phyloP scores from a whole-genome alignment of 2,797 vertebrate species.

The Pseudomugil gertrudae region DNA sequence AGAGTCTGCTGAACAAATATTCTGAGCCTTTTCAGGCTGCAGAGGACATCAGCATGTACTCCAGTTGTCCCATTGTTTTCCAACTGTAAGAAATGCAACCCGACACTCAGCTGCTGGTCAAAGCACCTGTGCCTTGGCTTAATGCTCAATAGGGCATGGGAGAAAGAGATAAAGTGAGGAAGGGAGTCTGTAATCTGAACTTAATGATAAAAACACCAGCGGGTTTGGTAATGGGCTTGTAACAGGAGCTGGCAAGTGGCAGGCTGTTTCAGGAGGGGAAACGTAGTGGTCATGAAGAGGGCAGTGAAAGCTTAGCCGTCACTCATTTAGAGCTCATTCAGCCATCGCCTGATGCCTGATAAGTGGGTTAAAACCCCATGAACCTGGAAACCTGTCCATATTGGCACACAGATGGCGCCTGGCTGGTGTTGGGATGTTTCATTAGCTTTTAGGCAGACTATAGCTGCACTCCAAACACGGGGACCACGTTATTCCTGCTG shows the following conservation, averaged over 20 bases:
- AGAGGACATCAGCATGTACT: constrained; percentile 29
- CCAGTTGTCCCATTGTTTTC: constrained; percentile 55
- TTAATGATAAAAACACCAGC: constrained; percentile 73
- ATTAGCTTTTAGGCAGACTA: constrained; percentile 49
- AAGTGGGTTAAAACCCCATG: constrained; percentile 74
- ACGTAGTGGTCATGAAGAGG: constrained; percentile 57
- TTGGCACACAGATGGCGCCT: constrained; percentile 69
- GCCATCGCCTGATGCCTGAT: constrained; percentile 68
- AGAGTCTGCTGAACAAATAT: constrained; percentile 1
- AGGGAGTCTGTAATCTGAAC: constrained; percentile 76
- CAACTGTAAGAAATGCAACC: constrained; percentile 63
- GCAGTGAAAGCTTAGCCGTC: constrained; percentile 69
- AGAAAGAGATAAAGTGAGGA: constrained; percentile 56
- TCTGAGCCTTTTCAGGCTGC: constrained; percentile 5
- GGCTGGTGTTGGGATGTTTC: constrained; percentile 45
- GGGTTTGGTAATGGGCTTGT: constrained; percentile 70
- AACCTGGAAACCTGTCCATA: constrained; percentile 68
- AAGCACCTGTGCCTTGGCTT: constrained; percentile 78
- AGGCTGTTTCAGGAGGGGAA: constrained; percentile 58
- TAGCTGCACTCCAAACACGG: constrained; percentile 15
- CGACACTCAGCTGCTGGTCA: constrained; percentile 57
- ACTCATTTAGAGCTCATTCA: constrained; percentile 69
- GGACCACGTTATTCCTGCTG: constrained; percentile 27
- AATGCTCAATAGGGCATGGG: constrained; percentile 73
- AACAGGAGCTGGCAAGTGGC: constrained; percentile 76